Conservation (phyloP, 2,888 invertebrate genomes). For the Prenolepis imparis region DNA sequence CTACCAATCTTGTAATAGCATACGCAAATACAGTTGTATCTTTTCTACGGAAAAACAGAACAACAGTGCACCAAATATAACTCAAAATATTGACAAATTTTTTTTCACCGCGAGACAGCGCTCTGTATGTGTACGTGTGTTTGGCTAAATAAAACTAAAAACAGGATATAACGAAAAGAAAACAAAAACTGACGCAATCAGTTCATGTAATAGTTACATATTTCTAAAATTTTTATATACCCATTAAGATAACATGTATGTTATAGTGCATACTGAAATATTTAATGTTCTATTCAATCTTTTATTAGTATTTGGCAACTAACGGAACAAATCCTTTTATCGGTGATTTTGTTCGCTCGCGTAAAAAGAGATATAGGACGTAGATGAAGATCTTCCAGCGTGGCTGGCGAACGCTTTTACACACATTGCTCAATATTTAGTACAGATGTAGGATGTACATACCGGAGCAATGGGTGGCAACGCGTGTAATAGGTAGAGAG, state of each 20-base stretch:
- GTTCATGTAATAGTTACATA: background rate
- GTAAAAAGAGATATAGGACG: background rate
- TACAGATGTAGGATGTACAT: slow-evolving; percentile 44
- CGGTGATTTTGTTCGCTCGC: background rate
- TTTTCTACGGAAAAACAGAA: slow-evolving; percentile 41
- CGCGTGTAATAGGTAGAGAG: slow-evolving; percentile 76
- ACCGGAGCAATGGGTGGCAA: slow-evolving; percentile 69
- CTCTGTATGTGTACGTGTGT: background rate
- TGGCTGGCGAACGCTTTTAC: slow-evolving; percentile 15
- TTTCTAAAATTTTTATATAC: background rate
- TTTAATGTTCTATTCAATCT: background rate
- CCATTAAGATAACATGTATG: too few relatives aligned
- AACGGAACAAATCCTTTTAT: background rate
- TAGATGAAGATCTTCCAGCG: background rate
- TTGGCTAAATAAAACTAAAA: slow-evolving; percentile 27
- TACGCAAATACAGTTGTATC: slow-evolving; percentile 87
- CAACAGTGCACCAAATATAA: slow-evolving; percentile 26
- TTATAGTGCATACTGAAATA: background rate
- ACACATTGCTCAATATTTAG: slow-evolving; percentile 50
- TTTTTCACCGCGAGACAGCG: background rate
- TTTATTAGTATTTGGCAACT: background rate
- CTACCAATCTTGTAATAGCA: slow-evolving; percentile 88
- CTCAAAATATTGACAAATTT: slow-evolving; percentile 48
- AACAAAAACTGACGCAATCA: background rate
- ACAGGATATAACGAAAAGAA: background rate